Conservation (phyloP, 2,888 invertebrate genomes). For the Latheticus oryzae region DNA sequence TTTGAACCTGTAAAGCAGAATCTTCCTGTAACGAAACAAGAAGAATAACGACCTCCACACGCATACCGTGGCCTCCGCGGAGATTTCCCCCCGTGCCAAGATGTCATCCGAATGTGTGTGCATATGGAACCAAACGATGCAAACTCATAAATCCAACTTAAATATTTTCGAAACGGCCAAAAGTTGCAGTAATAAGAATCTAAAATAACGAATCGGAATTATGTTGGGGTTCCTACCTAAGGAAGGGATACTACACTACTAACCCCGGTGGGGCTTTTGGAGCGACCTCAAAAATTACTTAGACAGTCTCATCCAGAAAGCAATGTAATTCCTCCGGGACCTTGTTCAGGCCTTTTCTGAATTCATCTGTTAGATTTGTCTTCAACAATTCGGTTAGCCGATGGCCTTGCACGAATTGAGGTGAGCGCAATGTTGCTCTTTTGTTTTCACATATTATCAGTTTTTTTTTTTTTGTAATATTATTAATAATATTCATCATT, state of each 20-base stretch:
- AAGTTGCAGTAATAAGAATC: constrained; percentile 51
- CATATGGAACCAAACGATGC: constrained; percentile 66
- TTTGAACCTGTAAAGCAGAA: constrained; percentile 62
- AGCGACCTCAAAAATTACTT: constrained; percentile 67
- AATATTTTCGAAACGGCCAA: constrained; percentile 59
- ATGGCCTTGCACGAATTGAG: constrained; percentile 57
- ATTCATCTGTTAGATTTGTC: constrained; percentile 65
- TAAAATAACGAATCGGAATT: constrained; percentile 52
- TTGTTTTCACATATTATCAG: constrained; percentile 27
- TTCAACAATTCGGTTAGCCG: constrained; percentile 62
- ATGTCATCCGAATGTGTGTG: constrained; percentile 65
- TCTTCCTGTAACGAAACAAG: constrained; percentile 63
- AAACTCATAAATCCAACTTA: constrained; percentile 53
- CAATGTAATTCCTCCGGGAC: constrained; percentile 65
- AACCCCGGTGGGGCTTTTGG: constrained; percentile 58
- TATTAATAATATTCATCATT: constrained; percentile 44
- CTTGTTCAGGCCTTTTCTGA: constrained; percentile 64
- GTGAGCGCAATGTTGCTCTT: constrained; percentile 46
- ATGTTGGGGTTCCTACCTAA: constrained; percentile 63
- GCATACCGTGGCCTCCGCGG: constrained; percentile 52
- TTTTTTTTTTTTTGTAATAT: constrained; percentile 26
- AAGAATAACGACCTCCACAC: constrained; percentile 59
- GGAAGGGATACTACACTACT: constrained; percentile 64
- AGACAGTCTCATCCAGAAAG: constrained; percentile 68
- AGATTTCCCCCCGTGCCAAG: constrained; percentile 53